Conservation (phyloP, 2,113 vertebrate genomes). For the Misgurnus anguillicaudatus region DNA sequence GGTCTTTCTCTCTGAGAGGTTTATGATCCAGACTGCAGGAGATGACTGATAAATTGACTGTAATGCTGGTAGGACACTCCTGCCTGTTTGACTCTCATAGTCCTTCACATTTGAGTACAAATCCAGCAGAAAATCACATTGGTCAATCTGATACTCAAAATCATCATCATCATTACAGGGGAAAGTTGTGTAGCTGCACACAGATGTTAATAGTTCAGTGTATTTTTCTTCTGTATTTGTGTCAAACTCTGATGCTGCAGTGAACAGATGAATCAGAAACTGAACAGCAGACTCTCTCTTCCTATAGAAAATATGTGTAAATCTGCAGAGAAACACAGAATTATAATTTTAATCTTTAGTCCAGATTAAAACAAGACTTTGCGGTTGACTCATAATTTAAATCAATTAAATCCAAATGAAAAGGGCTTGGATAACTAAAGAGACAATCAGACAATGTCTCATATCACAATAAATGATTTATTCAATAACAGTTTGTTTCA, state of each 20-base stretch:
- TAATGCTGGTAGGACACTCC: neutral
- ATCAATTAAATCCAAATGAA: too few relatives aligned
- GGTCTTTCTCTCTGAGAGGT: neutral
- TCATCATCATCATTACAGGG: slow-evolving; percentile 11
- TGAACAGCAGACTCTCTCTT: neutral
- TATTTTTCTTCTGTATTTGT: slow-evolving; percentile 36
- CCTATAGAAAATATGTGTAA: neutral
- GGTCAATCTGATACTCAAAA: too few relatives aligned
- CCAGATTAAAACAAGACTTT: too few relatives aligned
- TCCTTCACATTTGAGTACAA: slow-evolving; percentile 29
- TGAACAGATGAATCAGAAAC: slow-evolving; percentile 1
- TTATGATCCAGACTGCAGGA: neutral
- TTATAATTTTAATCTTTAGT: too few relatives aligned
- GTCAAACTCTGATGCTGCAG: neutral
- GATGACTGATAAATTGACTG: neutral
- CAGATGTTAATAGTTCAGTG: slow-evolving; percentile 43
- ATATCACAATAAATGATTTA: too few relatives aligned
- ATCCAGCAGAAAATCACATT: slow-evolving; percentile 41
- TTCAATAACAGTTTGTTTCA: too few relatives aligned
- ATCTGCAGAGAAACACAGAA: neutral
- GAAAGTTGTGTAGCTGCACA: slow-evolving; percentile 49
- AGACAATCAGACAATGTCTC: too few relatives aligned
- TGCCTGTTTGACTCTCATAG: neutral
- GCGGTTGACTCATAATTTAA: too few relatives aligned
- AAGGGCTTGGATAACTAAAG: too few relatives aligned